A percentile compares a stretch with the other conserved stretches of the same genome.
These are phyloP conservation scores for Taphrorychus bicolor DNA, from an alignment of 2,888 invertebrate species.

Conservation along the genomic window DNA sequence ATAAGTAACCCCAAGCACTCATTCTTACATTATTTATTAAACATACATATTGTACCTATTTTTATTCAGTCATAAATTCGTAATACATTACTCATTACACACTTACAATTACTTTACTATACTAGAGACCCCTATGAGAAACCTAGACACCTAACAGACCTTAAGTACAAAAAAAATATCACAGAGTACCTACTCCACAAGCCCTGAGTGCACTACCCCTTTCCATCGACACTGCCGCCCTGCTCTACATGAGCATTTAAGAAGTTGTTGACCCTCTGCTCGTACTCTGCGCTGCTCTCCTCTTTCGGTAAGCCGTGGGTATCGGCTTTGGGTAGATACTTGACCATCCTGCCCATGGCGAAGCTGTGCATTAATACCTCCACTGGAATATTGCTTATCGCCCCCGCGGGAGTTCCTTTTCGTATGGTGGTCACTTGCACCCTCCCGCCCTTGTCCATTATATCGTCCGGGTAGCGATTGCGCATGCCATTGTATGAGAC, in stretches of 20 bases:
- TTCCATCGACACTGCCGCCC: neutral
- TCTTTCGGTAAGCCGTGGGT: constrained; percentile 54
- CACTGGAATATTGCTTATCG: constrained; percentile 60
- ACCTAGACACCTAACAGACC: no score
- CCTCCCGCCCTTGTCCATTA: constrained; percentile 59
- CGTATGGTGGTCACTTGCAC: constrained; percentile 64
- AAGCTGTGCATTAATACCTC: constrained; percentile 64
- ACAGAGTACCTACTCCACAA: no score
- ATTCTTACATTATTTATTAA: no score
- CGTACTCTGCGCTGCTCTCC: constrained; percentile 60
- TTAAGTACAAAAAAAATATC: neutral
- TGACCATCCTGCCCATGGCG: constrained; percentile 62
- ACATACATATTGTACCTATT: no score
- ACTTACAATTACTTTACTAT: no score
- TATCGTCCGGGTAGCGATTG: constrained; percentile 66
- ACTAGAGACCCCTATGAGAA: no score
- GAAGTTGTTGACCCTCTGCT: constrained; percentile 60
- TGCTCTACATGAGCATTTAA: constrained; percentile 42
- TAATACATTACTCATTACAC: no score
- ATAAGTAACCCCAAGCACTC: no score
- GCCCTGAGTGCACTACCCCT: neutral
- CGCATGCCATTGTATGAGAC: constrained; percentile 70
- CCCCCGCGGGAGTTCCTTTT: constrained; percentile 64
- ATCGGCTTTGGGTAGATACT: constrained; percentile 59
- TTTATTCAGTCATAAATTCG: no score